phyloP scores from a whole-genome alignment of 2,797 vertebrate genomes.

The Staurois parvus region DNA sequence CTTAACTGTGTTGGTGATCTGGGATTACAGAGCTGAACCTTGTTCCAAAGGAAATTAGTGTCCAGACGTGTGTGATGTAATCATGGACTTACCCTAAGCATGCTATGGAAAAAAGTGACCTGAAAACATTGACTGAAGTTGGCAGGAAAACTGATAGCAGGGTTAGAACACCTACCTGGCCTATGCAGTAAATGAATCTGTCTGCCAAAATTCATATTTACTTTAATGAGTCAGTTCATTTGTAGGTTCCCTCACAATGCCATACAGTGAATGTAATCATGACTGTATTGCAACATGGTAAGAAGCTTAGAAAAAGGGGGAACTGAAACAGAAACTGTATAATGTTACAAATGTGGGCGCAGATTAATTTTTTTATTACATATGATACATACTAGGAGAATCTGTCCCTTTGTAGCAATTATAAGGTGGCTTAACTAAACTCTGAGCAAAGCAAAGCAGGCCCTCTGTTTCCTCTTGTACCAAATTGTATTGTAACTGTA shows the following conservation, averaged over 20 bases:
- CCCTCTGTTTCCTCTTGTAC: no score
- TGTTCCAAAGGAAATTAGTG: neutral
- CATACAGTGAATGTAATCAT: neutral
- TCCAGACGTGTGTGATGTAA: neutral
- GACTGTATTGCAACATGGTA: neutral
- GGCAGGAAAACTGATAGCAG: neutral
- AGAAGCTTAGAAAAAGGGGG: neutral
- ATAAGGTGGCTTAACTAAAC: no score
- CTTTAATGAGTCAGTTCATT: neutral
- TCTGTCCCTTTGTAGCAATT: no score
- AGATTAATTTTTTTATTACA: neutral
- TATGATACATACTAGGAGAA: neutral
- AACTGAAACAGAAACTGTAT: neutral
- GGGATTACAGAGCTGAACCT: constrained; percentile 8
- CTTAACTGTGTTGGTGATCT: neutral
- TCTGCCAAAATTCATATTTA: constrained; percentile 8
- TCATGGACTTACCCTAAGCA: neutral
- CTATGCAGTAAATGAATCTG: neutral
- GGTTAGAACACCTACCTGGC: neutral
- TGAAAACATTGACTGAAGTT: neutral
- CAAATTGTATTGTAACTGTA: no score
- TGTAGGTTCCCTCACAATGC: neutral
- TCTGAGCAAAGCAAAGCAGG: no score
- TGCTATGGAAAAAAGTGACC: constrained; percentile 22
- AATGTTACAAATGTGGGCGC: neutral